Base-by-base conservation (phyloP, 2,113 vertebrate species). In the Ophiodon elongatus region DNA sequence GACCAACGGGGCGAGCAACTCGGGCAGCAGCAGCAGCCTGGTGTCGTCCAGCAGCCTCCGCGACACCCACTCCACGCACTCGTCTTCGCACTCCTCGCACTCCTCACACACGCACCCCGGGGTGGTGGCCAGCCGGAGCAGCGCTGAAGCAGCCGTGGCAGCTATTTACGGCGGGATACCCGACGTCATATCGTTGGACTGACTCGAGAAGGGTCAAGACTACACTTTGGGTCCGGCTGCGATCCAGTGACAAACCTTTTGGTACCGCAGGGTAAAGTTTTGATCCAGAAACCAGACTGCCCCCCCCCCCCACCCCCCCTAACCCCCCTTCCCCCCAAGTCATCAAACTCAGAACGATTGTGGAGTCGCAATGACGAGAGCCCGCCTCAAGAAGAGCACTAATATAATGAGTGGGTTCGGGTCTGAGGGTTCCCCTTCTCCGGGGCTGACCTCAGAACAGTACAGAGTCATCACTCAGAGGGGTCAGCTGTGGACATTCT, bases 171-270 rank as follows among this genome's bases (percentile, higher is more conserved):
- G 98, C 73, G 96, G 97, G 91, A 98, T 99, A 65, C 97, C 98
- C 0, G 98, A 99, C 74, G 97, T 99, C 71, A 99, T 99, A 87
- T 99, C 98, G 0, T 95, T 99, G 96, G 98, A 99, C 97, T 99
- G 96, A 96, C 92, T 74, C 31, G 1, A 39, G 25, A 57, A 3
- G 62, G 59, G 79, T 59, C 39, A 0, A 33, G 71, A 70, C 70
- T 54, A 29, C 62, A 11, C 41, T 52, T 54, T 65, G 60, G 76
- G 84, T 76, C 66, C 67, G 31, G 60, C 79, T 65, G 9, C 7
- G 35, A 66, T 77, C 80, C 65, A 65, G 78, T 65, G 23, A 85
- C 67, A 67, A 3, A 71, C 82, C 8, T 41, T 41, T 11, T 41
- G 8, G 8, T 29, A 75, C 75, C 41, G 41, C 85, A 87, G 90